A percentile compares a stretch with the other conserved stretches of the same genome.
These are phyloP conservation scores for Linepithema humile DNA, from an alignment of 1,140 invertebrate genomes.

Conservation along the genomic window DNA sequence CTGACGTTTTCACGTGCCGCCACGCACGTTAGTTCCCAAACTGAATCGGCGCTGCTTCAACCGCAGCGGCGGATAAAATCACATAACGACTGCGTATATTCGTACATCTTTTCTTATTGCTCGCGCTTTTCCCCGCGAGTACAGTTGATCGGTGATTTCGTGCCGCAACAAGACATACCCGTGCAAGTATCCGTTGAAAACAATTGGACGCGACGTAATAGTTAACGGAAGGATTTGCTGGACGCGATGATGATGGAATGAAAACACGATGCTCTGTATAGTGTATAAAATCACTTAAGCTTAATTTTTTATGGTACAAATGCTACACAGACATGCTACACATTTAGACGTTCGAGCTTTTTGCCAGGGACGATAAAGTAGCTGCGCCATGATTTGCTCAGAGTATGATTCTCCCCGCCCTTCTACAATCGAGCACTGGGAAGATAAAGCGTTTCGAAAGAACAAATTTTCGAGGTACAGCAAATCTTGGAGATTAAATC, in stretches of 20 bases:
- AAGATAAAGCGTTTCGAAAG: background rate
- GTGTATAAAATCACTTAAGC: slow-evolving; percentile 65
- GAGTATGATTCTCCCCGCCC: slow-evolving; percentile 62
- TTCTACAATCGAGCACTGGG: slow-evolving; percentile 53
- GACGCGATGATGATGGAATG: slow-evolving; percentile 37
- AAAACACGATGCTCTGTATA: slow-evolving; percentile 53
- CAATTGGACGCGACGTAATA: slow-evolving; percentile 1
- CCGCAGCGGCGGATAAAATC: background rate
- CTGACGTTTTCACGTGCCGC: slow-evolving; percentile 29
- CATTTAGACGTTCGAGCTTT: slow-evolving; percentile 65
- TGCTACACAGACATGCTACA: slow-evolving; percentile 58
- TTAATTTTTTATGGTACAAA: slow-evolving; percentile 74
- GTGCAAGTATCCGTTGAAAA: background rate
- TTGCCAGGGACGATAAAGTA: slow-evolving; percentile 59
- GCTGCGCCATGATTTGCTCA: slow-evolving; percentile 67
- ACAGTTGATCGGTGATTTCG: background rate
- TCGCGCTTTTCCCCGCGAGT: slow-evolving; percentile 18
- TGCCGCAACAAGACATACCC: background rate
- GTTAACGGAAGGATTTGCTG: slow-evolving; percentile 17
- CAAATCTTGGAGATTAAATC: background rate
- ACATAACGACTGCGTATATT: slow-evolving; percentile 39
- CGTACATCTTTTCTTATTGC: slow-evolving; percentile 59
- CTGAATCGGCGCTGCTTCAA: background rate
- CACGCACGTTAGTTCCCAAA: slow-evolving; percentile 32
- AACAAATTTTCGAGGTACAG: background rate